A percentile compares a stretch with the other conserved stretches of the same genome.
phyloP scores from a whole-genome alignment of 2,888 invertebrate species.

The Bugula neritina region DNA sequence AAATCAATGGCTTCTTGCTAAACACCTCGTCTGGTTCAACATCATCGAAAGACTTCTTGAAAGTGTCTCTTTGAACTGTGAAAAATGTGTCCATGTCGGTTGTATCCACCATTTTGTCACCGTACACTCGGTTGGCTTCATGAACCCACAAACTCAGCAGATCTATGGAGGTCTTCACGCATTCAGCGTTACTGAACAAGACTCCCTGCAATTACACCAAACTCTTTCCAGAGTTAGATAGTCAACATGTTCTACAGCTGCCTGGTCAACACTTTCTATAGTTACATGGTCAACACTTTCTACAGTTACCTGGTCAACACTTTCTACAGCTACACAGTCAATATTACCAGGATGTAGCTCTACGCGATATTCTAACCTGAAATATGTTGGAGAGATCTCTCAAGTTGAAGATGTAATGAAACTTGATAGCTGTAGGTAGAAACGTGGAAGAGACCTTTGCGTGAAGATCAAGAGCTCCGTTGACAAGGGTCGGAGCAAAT shows the following conservation, averaged over 20 bases:
- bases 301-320: no score
- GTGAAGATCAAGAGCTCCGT: slow-evolving; percentile 77
- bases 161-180: slow-evolving; percentile 72
- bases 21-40: slow-evolving; percentile 79
- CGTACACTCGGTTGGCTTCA: slow-evolving; percentile 86
- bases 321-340: no score
- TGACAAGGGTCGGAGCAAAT: slow-evolving; percentile 68
- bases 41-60: slow-evolving; percentile 91
- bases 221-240: no score
- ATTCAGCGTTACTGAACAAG: slow-evolving; percentile 82
- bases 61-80: slow-evolving; percentile 80
- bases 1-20: slow-evolving; percentile 82
- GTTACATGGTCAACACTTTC: no score
- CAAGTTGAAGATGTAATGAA: slow-evolving; percentile 92
- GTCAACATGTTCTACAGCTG: no score
- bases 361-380: no score
- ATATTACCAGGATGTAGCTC: no score
- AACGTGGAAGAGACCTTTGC: slow-evolving; percentile 80
- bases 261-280: no score
- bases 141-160: slow-evolving; percentile 86
- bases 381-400: slow-evolving; percentile 91
- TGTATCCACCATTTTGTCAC: slow-evolving; percentile 84
- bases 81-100: slow-evolving; percentile 83
- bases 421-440: slow-evolving; percentile 89
- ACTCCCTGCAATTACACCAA: slow-evolving; percentile 71